Evolutionary conservation across 1,140 invertebrate genomes (phyloP), one percentile per base, ranked within the genome.

Genomic region (Uloborus diversus): DNA sequence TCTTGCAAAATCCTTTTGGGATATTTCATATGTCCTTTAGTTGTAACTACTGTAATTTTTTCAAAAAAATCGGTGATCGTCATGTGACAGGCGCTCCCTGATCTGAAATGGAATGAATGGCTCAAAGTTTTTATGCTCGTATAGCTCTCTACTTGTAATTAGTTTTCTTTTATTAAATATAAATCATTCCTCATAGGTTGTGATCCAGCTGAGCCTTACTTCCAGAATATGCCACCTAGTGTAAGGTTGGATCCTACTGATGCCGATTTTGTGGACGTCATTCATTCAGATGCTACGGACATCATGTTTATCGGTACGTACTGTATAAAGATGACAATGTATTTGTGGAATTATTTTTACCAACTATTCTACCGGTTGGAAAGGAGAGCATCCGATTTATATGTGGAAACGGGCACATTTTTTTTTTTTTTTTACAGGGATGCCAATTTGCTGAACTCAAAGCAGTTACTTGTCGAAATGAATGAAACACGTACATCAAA

Each of bases 131-230:
- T n/a, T n/a, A n/a, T n/a, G n/a, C n/a, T n/a, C n/a, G n/a, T n/a
- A n/a, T n/a, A n/a, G n/a, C n/a, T n/a, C n/a, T n/a, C n/a, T n/a
- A n/a, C n/a, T n/a, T n/a, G n/a, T n/a, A n/a, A n/a, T n/a, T n/a
- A n/a, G n/a, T n/a, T n/a, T n/a, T n/a, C n/a, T n/a, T n/a, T n/a
- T n/a, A n/a, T n/a, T n/a, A n/a, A n/a, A n/a, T n/a, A n/a, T n/a
- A n/a, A 17, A 30, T 30, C 5, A 11, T 35, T 64, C 23, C 2
- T 68, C 28, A 49, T 47, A 81, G 93, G 92, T 1, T 87, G 95
- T 27, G 94, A 95, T 88, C 93, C 94, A 4, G 94, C 94, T 0
- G 93, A 95, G 84, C 94, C 94, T 0, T 94, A 94, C 83, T 96
- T 95, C 86, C 92, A 95, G 89, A 92, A 92, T 69, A 94, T 94